phyloP scores from a whole-genome alignment of 2,797 vertebrate species.

The Liasis olivaceus region DNA sequence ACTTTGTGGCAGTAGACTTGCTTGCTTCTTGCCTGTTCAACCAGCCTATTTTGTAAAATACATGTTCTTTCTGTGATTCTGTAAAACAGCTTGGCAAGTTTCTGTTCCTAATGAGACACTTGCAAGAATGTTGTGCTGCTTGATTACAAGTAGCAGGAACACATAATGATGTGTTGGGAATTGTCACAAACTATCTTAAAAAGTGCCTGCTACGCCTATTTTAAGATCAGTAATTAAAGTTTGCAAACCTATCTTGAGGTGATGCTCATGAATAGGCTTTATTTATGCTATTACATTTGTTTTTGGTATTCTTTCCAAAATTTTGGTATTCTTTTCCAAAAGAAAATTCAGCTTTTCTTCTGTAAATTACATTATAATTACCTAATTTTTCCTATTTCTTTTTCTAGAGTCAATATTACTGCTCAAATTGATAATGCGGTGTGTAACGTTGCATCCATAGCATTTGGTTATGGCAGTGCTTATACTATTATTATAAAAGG shows the following conservation, averaged over 20 bases:
- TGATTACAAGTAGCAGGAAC: not conserved
- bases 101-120: not conserved
- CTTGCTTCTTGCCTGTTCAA: not conserved
- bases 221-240: not conserved
- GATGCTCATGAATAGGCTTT: not conserved
- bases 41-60: not conserved
- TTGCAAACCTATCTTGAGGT: not conserved
- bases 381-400: constrained; percentile 2
- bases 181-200: not conserved
- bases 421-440: accelerated
- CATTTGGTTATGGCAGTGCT: constrained; percentile 84
- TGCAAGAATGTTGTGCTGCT: not conserved
- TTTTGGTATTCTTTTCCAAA: not conserved
- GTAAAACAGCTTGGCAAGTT: not conserved
- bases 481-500: constrained; percentile 77
- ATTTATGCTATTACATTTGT: not conserved
- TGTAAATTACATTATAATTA: not conserved
- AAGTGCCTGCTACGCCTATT: not conserved
- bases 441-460: constrained; percentile 59
- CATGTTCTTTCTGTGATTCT: not conserved
- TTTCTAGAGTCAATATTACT: constrained; percentile 22
- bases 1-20: not conserved
- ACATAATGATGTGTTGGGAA: not conserved
- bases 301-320: not conserved
- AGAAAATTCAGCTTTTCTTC: not conserved